phyloP scores from a whole-genome alignment of 2,113 vertebrate genomes.

The Pitta sordida region DNA sequence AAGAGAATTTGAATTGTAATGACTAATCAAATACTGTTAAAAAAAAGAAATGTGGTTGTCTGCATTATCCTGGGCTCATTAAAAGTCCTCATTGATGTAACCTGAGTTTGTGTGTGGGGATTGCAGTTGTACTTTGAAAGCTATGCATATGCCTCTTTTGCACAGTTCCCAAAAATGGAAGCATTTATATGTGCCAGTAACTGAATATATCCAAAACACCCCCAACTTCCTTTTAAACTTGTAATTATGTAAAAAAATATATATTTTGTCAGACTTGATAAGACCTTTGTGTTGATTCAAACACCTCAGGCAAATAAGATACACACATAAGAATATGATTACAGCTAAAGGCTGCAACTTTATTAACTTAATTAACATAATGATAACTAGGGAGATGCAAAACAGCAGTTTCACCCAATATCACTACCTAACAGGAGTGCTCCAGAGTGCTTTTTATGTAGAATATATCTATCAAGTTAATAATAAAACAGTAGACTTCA shows the following conservation, averaged over 20 bases:
- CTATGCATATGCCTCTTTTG: neutral
- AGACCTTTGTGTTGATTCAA: neutral
- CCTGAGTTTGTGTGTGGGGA: neutral
- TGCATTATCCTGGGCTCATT: neutral
- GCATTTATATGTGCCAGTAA: neutral
- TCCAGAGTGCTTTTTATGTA: neutral
- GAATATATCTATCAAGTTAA: neutral
- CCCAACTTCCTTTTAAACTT: neutral
- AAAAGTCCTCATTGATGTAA: neutral
- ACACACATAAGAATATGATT: neutral
- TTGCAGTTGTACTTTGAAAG: neutral
- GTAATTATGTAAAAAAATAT: neutral
- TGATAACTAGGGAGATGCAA: conserved; percentile 2
- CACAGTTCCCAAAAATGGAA: neutral
- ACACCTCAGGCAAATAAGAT: neutral
- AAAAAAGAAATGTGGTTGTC: neutral
- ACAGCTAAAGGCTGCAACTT: neutral
- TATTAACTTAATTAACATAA: conserved; percentile 57
- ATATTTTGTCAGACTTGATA: neutral
- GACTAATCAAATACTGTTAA: neutral
- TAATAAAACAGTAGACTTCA: neutral
- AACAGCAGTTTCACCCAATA: conserved; percentile 12
- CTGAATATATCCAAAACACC: neutral
- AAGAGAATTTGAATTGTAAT: neutral
- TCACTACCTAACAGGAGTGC: neutral